phyloP scores from a whole-genome alignment of 1,140 invertebrate genomes.

The Eurosta solidaginis region DNA sequence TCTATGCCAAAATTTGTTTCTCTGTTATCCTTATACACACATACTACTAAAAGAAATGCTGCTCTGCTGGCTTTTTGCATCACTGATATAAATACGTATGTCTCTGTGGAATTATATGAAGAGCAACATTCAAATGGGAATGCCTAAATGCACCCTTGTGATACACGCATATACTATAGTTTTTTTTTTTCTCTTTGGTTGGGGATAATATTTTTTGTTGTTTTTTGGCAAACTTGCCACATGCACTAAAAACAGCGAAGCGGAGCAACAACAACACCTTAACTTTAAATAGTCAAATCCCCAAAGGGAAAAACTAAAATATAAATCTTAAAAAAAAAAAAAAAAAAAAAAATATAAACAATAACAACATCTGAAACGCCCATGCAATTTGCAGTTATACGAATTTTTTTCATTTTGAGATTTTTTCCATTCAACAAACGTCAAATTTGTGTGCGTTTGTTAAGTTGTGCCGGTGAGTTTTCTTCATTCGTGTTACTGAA shows the following conservation, averaged over 20 bases:
- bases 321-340: neutral
- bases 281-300: neutral
- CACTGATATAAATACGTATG: neutral
- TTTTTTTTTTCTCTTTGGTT: neutral
- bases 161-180: neutral
- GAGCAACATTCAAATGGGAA: neutral
- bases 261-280: neutral
- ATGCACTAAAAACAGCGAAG: neutral
- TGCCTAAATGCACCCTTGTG: neutral
- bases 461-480: neutral
- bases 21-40: too few relatives aligned
- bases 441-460: neutral
- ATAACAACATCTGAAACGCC: constrained; percentile 4
- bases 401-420: neutral
- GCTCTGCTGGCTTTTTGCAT: neutral
- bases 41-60: too few relatives aligned
- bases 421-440: neutral
- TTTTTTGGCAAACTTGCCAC: too few relatives aligned
- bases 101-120: neutral
- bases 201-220: neutral
- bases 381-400: constrained; percentile 25
- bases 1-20: too few relatives aligned
- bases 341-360: neutral
- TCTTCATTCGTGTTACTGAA: neutral
- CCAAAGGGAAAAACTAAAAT: constrained; percentile 6